Evolutionary conservation across 2,888 invertebrate genomes (phyloP), one percentile per base, ranked within the genome.

Genomic region (Drosophila vallismaia): DNA sequence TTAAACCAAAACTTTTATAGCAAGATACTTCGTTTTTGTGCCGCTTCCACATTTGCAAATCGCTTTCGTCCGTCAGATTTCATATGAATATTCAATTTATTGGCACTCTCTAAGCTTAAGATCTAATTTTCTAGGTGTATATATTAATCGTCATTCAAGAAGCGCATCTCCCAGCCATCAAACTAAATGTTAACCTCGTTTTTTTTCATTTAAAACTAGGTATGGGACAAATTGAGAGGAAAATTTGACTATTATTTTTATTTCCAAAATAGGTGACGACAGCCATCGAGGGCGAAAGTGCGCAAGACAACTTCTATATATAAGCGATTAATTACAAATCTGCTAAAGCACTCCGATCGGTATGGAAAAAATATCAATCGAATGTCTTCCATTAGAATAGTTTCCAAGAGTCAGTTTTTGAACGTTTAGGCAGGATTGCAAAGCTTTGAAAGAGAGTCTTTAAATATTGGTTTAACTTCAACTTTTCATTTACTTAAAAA

Each of bases 281-380:
- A 36, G 36, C 36, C n/a, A 5, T 2, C 36, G 6, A n/a, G 36
- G 36, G n/a, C 36, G 36, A 36, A n/a, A n/a, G 36, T 12, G 36
- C 6, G 36, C 36, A 36, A 36, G 36, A n/a, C 36, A 36, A 36
- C 36, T 36, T 36, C 36, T 36, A 36, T 36, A 36, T 36, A 36
- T 36, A 36, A 19, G 1, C 38, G 31, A 52, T 9, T 14, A 44
- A 44, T 24, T 44, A 19, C 19, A 5, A 48, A 26, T 28, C 29
- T 48, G 26, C 7, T 36, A 36, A 36, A n/a, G 36, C 36, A 36
- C 36, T 36, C 36, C 36, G 36, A 36, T 36, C 36, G 36, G 36
- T 36, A 36, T 36, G 36, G n/a, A n/a, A 36, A 33, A 5, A 31
- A 36, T 36, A 36, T 36, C 36, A 36, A 36, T 36, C 44, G 12